Conservation (phyloP, 2,113 vertebrate genomes). For the Catagonus wagneri region DNA sequence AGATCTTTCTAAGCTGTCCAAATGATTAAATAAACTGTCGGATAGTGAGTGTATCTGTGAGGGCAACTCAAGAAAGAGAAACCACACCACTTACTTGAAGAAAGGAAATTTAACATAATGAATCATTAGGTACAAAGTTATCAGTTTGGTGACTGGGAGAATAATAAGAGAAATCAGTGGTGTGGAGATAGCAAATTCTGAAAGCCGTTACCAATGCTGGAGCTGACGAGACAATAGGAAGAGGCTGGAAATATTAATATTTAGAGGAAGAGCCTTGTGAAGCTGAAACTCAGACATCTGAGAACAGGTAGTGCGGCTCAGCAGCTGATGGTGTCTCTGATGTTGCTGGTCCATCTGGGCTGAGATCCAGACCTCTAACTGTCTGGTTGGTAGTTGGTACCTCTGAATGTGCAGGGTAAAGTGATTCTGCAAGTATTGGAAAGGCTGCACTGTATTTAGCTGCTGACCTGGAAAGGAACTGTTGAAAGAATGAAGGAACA, state of each 20-base stretch:
- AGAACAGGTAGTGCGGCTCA: neutral
- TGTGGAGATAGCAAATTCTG: neutral
- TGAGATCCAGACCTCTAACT: neutral
- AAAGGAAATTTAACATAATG: neutral
- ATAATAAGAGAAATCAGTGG: neutral
- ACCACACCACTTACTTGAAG: slow-evolving; percentile 14
- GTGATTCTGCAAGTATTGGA: neutral
- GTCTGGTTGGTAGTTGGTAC: neutral
- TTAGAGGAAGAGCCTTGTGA: neutral
- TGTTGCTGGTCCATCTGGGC: neutral
- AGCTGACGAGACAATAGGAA: neutral
- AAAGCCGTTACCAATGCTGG: neutral
- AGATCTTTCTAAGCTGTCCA: neutral
- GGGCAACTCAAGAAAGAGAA: neutral
- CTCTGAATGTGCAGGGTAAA: neutral
- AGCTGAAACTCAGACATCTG: neutral
- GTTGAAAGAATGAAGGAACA: neutral
- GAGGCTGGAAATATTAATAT: neutral
- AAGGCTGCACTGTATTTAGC: neutral
- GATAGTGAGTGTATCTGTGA: neutral
- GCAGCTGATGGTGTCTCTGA: neutral
- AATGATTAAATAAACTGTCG: neutral
- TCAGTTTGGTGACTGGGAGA: neutral
- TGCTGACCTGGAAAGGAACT: neutral
- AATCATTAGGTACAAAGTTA: neutral